Evolutionary conservation across 2,797 vertebrate species (phyloP), one percentile per base, ranked within the genome.

Genomic region (Numenius phaeopus): DNA sequence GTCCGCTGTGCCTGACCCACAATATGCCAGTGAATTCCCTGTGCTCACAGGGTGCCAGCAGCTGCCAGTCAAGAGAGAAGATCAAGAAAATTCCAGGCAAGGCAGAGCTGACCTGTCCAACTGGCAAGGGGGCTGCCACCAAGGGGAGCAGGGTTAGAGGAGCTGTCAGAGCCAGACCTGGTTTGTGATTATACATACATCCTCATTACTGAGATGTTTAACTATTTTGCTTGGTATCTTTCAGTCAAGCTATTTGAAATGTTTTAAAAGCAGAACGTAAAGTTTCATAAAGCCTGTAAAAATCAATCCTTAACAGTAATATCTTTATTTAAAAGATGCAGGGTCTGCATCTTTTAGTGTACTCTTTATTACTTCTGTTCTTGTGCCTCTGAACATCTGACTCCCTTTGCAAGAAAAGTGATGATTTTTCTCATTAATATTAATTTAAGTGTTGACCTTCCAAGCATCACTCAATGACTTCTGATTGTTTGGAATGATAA

Each of bases 41-140:
- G 1, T 15, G 5, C 44, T 82, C 6, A 0, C 58, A 27, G 39
- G 16, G 37, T 82, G 73, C 80, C 91, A 96, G 79, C 73, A 96
- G 50, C 66, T 93, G 85, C 66, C 93, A 97, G 50, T 95, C 90
- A 95, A 83, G 55, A 64, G 11, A 55, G 76, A 86, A 86, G 87
- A 95, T 91, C 79, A 95, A 90, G 85, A 95, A 97, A 97, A 93
- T 93, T 93, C 94, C 88, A 73, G 37, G 29, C 85, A 94, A 94
- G 66, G 50, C 70, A 94, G 77, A 95, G n/a, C 5, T 0, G 3
- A 91, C 54, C 44, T 80, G 71, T 82, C 92, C 86, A 87, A 37
- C 86, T 93, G 87, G 89, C 86, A 94, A 90, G 55, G 49, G n/a
- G n/a, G 29, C 22, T 66, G 39, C 55, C 54, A 67, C 72, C 59